A percentile compares a stretch with the other conserved stretches of the same genome.
Conservation (phyloP, 64 coral and sea anemone genomes). For the Actinia tenebrosa region DNA sequence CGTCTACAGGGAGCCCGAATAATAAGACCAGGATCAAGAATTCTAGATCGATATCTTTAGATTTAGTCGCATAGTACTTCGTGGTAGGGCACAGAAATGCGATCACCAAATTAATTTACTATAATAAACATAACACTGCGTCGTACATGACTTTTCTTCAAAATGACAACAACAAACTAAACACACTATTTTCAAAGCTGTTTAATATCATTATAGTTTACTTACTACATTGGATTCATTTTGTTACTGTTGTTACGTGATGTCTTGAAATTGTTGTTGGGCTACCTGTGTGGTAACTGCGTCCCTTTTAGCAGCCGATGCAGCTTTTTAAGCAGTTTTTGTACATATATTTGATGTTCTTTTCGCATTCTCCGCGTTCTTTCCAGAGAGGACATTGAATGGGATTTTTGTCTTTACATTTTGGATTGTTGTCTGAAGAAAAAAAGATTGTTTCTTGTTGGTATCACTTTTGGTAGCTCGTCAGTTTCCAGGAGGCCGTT, state of each 20-base stretch:
- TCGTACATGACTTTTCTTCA: too few relatives aligned
- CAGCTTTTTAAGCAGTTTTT: neutral
- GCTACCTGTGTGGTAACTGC: neutral
- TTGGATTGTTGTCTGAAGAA: neutral
- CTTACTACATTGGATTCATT: neutral
- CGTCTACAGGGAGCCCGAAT: too few relatives aligned
- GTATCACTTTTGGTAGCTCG: too few relatives aligned
- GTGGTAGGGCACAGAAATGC: neutral
- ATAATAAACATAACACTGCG: too few relatives aligned
- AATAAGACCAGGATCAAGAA: too few relatives aligned
- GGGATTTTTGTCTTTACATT: neutral
- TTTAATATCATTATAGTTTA: neutral
- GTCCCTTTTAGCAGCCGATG: neutral
- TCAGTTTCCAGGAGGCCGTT: too few relatives aligned
- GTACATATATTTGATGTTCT: neutral
- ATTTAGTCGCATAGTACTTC: too few relatives aligned
- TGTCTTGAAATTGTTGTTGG: too few relatives aligned
- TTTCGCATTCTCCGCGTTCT: neutral
- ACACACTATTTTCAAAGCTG: too few relatives aligned
- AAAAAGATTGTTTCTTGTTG: neutral
- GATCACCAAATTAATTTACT: too few relatives aligned
- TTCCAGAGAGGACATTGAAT: neutral
- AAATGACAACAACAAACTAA: too few relatives aligned
- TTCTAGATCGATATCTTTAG: too few relatives aligned
- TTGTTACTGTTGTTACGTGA: neutral